These are phyloP conservation scores for Drosophila flavopinicola DNA, from an alignment of 2,888 invertebrate species.

Conservation along the genomic window DNA sequence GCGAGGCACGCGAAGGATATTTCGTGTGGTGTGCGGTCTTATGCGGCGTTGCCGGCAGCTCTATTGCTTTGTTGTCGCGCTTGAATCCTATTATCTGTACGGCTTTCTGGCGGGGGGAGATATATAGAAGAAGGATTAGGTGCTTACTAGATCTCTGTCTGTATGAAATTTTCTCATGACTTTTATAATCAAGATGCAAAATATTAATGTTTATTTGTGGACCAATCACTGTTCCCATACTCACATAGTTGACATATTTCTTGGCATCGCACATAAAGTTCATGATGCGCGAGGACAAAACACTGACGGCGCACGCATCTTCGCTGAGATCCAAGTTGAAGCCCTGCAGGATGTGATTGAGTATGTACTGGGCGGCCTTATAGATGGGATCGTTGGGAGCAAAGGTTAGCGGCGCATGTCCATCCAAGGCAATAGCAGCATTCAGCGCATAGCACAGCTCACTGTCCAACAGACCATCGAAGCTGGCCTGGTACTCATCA, in stretches of 20 bases:
- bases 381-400: slow-evolving; percentile 77
- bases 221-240: slow-evolving; percentile 12
- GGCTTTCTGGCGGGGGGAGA: slow-evolving; percentile 67
- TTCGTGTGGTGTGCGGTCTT: slow-evolving; percentile 7
- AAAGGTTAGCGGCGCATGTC: slow-evolving; percentile 57
- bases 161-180: no score
- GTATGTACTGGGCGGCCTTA: slow-evolving; percentile 82
- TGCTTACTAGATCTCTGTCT: no score
- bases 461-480: slow-evolving; percentile 72
- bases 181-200: no score
- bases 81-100: slow-evolving; percentile 75
- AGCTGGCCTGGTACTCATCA: slow-evolving; percentile 61
- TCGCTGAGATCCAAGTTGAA: slow-evolving; percentile 78
- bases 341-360: slow-evolving; percentile 75
- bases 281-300: slow-evolving; percentile 62
- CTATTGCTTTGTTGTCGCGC: slow-evolving; percentile 52
- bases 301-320: slow-evolving; percentile 56
- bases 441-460: slow-evolving; percentile 80
- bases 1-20: slow-evolving; percentile 53
- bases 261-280: slow-evolving; percentile 77
- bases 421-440: slow-evolving; percentile 75
- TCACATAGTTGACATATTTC: slow-evolving; percentile 78
- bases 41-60: slow-evolving; percentile 25
- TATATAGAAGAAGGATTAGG: background rate
- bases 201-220: no score